phyloP scores from a whole-genome alignment of 2,797 vertebrate species.

The Streptopelia turtur region DNA sequence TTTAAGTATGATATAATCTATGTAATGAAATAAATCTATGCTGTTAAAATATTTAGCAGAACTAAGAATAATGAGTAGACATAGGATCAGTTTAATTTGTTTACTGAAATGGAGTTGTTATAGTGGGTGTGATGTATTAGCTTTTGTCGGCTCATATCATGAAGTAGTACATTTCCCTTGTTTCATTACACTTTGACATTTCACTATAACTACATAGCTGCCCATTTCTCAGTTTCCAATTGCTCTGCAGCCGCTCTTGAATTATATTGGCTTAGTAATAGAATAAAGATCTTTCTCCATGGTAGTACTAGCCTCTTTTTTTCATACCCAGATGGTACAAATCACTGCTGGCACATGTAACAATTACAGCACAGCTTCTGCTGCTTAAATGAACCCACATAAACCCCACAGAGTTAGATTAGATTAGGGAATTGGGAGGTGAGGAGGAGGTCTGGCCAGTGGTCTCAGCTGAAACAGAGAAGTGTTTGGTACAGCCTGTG shows the following conservation, averaged over 20 bases:
- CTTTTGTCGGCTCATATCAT: conserved; percentile 77
- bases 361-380: conserved; percentile 78
- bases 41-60: conserved; percentile 83
- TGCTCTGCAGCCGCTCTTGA: conserved; percentile 74
- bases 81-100: conserved; percentile 87
- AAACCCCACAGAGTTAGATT: conserved; percentile 80
- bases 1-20: conserved; percentile 84
- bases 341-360: conserved; percentile 75
- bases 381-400: conserved; percentile 78
- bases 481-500: conserved; percentile 49
- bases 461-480: conserved; percentile 63
- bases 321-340: conserved; percentile 77
- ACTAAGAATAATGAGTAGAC: conserved; percentile 81
- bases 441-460: conserved; percentile 75
- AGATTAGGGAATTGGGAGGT: conserved; percentile 86
- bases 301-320: conserved; percentile 43
- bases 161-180: conserved; percentile 58
- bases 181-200: conserved; percentile 80
- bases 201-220: conserved; percentile 69
- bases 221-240: conserved; percentile 74
- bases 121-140: conserved; percentile 81
- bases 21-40: conserved; percentile 81
- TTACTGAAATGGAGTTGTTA: conserved; percentile 82
- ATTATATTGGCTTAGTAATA: conserved; percentile 75
- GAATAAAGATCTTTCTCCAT: conserved; percentile 75